Evolutionary conservation across 2,797 vertebrate species (phyloP).

Genomic region (Propithecus deckenii): DNA sequence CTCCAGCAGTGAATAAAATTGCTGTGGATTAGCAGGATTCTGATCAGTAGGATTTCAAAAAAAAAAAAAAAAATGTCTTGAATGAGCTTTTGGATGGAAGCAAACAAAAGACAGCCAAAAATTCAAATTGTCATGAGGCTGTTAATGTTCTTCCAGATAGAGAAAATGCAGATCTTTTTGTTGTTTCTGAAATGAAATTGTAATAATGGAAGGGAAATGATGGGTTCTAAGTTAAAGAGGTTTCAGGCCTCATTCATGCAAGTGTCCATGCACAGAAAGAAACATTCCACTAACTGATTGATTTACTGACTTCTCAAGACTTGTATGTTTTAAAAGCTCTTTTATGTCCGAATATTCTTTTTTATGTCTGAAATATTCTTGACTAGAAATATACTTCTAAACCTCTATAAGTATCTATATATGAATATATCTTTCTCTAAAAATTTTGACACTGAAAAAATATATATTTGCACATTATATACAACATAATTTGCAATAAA

Average conservation of each 20-base stretch:
- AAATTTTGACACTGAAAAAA: background rate
- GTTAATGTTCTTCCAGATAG: background rate
- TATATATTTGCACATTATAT: background rate
- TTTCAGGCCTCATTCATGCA: background rate
- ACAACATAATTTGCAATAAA: background rate
- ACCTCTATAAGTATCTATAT: background rate
- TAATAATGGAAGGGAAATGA: background rate
- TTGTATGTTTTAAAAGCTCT: background rate
- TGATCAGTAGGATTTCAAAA: slow-evolving; percentile 16
- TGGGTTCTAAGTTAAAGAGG: background rate
- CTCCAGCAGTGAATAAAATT: slow-evolving; percentile 46
- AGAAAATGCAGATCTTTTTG: background rate
- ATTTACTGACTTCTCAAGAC: background rate
- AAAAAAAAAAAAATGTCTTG: background rate
- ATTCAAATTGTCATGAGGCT: background rate
- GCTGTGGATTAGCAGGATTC: background rate
- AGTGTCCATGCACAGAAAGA: background rate
- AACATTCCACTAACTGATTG: background rate
- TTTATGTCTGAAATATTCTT: background rate
- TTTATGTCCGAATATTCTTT: background rate
- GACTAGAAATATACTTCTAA: background rate
- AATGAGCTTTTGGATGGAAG: background rate
- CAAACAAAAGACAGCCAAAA: background rate
- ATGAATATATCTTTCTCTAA: background rate
- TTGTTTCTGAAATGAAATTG: background rate